Evolutionary conservation across 2,113 vertebrate species (phyloP).

Genomic region (Psittacara wagleri): DNA sequence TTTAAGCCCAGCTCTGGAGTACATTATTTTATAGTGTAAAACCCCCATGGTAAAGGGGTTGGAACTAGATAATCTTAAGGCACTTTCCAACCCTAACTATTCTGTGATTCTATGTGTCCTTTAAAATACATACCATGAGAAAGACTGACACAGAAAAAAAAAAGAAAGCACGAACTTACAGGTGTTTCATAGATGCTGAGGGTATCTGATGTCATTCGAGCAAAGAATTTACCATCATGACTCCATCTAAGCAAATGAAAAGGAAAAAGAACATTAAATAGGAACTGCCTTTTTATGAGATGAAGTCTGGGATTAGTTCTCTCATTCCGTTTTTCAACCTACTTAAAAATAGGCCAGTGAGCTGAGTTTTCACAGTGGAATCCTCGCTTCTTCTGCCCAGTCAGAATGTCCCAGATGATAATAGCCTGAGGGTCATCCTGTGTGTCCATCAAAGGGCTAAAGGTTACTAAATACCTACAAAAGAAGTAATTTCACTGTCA

Average conservation of each 20-base stretch:
- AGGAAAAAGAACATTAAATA: neutral
- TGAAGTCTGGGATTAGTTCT: neutral
- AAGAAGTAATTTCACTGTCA: neutral
- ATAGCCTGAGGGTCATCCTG: conserved; percentile 98
- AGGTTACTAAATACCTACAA: conserved; percentile 92
- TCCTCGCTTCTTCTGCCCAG: conserved; percentile 96
- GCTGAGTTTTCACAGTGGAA: conserved; percentile 98
- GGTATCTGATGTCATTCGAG: conserved; percentile 93
- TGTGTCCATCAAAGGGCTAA: conserved; percentile 95
- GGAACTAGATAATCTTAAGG: neutral
- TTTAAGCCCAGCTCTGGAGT: neutral
- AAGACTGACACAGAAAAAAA: neutral
- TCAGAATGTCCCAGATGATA: conserved; percentile 98
- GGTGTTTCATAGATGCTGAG: conserved; percentile 98
- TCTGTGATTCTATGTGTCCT: neutral
- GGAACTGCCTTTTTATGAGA: neutral
- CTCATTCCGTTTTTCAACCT: conserved; percentile 40
- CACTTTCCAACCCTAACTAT: neutral
- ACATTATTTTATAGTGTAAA: neutral
- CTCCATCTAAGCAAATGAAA: conserved; percentile 85
- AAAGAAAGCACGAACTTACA: conserved; percentile 74
- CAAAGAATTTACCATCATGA: conserved; percentile 98
- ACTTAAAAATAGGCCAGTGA: conserved; percentile 99
- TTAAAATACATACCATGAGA: neutral
- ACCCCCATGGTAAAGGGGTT: neutral